These are phyloP conservation scores for Zaprionus obscuricornis DNA, from an alignment of 2,888 invertebrate genomes.

Conservation along the genomic window DNA sequence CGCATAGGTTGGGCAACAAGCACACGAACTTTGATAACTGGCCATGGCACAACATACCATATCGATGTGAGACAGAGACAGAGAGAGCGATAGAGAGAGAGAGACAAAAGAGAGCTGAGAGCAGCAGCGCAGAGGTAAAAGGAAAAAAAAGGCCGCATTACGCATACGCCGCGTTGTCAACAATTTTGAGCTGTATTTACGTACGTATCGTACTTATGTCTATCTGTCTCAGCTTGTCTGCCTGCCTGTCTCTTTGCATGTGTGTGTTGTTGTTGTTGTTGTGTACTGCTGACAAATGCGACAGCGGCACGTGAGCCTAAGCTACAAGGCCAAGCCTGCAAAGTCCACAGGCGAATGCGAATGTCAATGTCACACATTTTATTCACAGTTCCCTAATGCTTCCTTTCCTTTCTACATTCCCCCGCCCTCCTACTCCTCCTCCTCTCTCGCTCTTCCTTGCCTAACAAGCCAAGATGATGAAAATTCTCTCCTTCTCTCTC, in stretches of 20 bases:
- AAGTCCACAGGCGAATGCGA: conserved; percentile 7
- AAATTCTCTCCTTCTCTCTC: no score
- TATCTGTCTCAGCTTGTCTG: not conserved
- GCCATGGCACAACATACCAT: no score
- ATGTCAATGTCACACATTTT: conserved; percentile 15
- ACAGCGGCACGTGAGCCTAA: conserved; percentile 46
- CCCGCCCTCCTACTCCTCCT: no score
- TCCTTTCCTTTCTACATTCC: no score
- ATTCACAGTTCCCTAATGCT: no score
- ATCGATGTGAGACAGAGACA: no score
- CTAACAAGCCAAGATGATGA: no score
- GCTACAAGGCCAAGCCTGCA: conserved; percentile 19
- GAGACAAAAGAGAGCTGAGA: conserved; percentile 3
- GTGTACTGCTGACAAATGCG: conserved; percentile 47
- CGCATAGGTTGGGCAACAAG: conserved; percentile 22
- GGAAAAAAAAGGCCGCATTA: conserved; percentile 50
- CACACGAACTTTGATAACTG: no score
- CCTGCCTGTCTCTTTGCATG: not conserved
- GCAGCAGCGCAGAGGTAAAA: not conserved
- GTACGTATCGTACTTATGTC: not conserved
- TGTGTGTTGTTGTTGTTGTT: conserved; percentile 5
- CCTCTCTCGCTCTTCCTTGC: no score
- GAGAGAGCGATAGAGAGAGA: conserved; percentile 1
- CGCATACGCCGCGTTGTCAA: conserved; percentile 60
- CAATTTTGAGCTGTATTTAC: conserved; percentile 36